Conservation (phyloP, 2,113 vertebrate species). For the Pelodiscus sinensis region DNA sequence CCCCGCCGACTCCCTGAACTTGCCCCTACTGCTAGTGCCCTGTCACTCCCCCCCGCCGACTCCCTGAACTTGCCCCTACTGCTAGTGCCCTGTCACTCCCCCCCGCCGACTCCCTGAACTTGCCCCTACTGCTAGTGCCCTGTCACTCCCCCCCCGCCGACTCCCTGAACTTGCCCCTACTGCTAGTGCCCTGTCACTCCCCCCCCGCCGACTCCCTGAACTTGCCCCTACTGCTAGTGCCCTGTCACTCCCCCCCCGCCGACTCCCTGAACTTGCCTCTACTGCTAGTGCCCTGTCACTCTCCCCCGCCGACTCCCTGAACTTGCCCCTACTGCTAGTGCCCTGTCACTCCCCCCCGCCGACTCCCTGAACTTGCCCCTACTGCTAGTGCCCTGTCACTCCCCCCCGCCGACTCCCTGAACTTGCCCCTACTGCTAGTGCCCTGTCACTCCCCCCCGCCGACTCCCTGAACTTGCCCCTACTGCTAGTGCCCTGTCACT, state of each 20-base stretch:
- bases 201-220: neutral
- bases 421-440: neutral
- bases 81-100: neutral
- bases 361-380: neutral
- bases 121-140: neutral
- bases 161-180: neutral
- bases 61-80: neutral
- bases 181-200: neutral
- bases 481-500: neutral
- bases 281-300: neutral
- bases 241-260: neutral
- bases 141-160: neutral
- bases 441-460: neutral
- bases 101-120: neutral
- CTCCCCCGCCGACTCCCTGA: neutral
- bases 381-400: neutral
- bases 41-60: neutral
- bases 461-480: neutral
- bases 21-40: neutral
- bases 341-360: neutral
- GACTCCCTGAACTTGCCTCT: neutral
- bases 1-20: neutral
- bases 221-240: neutral
- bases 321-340: neutral
- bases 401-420: neutral